Evolutionary conservation across 2,888 invertebrate species (phyloP), one percentile per base, ranked within the genome.

Genomic region (Idaea aversata): DNA sequence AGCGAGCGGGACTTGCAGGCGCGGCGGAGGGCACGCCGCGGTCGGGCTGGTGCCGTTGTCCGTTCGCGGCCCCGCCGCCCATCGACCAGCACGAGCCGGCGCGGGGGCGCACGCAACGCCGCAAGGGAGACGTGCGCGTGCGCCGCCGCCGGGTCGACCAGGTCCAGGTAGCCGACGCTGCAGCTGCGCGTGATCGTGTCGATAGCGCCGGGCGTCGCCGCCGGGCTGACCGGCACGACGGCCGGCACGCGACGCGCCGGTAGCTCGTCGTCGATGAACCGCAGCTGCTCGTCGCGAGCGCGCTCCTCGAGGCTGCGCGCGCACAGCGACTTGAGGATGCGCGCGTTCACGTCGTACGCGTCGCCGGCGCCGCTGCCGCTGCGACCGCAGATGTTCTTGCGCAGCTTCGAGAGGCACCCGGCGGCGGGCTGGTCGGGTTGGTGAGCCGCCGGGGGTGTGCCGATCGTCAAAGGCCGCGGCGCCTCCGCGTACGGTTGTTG

Each of bases 151-250:
- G 95, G 94, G 76, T 97, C 97, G 5, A 97, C 97, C 70, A 96
- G 93, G 82, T 98, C 97, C 73, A 98, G 91, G 81, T 97, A 97
- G 0, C 98, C 97, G 3, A 97, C 97, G 86, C 97, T 97, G 84
- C 97, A 97, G 82, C 97, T 97, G 38, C 97, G 93, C 0, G 97
- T 96, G 88, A 97, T 97, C 0, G 96, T 95, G 77, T 96, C 96
- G 34, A 90, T 4, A 91, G 88, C 57, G 88, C 78, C 69, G 81
- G 58, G 58, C 84, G 3, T 88, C 88, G 74, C 91, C 35, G 93
- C 93, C 0, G 95, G 95, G 58, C 95, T 95, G 67, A 95, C 95
- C 0, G 95, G 95, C 38, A 95, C 94, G 4, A 95, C 94, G 0
- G 95, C 80, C 69, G 85, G 87, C 57, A 85, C 88, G 60, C 86